phyloP scores from a whole-genome alignment of 2,888 invertebrate species.

The Brachycybe producta region DNA sequence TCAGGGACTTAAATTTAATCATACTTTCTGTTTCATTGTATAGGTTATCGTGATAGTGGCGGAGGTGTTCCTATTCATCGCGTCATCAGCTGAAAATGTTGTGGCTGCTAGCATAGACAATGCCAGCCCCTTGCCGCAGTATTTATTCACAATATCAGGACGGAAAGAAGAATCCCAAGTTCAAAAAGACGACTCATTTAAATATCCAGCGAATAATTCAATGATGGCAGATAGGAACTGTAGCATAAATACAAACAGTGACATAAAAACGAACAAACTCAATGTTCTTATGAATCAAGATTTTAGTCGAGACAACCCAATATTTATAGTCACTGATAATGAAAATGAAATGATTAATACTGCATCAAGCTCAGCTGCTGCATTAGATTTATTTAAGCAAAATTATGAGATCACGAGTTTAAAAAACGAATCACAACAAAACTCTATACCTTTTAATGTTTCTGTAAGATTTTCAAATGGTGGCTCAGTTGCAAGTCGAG shows the following conservation, averaged over 20 bases:
- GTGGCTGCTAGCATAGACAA: conserved; percentile 12
- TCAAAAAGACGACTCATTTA: background rate
- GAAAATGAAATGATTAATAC: background rate
- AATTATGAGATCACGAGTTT: no score
- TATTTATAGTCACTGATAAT: conserved; percentile 11
- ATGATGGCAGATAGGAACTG: background rate
- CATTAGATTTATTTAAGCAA: no score
- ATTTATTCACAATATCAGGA: conserved; percentile 4
- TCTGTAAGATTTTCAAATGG: conserved; percentile 4
- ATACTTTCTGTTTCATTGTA: no score
- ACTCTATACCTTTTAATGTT: background rate
- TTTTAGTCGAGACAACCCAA: conserved; percentile 7
- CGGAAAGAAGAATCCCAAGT: background rate
- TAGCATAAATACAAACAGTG: background rate
- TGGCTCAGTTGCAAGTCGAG: conserved; percentile 5
- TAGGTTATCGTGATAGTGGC: conserved; percentile 15
- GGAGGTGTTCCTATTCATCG: conserved; percentile 13
- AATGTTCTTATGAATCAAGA: background rate
- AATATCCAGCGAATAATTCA: background rate
- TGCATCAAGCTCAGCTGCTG: no score
- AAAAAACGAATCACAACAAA: no score
- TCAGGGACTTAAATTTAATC: no score
- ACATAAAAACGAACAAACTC: background rate
- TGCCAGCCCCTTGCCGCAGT: conserved; percentile 8
- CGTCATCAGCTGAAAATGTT: conserved; percentile 13